Conservation (phyloP, 1,140 invertebrate genomes). For the Sarcophaga bullata region DNA sequence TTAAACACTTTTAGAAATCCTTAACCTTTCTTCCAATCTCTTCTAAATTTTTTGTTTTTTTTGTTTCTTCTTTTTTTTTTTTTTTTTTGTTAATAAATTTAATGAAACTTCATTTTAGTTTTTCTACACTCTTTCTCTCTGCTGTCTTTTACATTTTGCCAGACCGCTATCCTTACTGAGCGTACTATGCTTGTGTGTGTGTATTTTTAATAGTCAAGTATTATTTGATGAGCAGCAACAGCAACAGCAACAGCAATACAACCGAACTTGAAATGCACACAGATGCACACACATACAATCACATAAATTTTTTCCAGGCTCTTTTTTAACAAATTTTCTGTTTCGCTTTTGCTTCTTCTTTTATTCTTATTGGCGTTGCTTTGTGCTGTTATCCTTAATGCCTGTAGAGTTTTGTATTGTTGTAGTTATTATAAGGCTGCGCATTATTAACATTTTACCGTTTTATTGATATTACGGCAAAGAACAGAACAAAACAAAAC, state of each 20-base stretch:
- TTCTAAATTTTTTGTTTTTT: background rate
- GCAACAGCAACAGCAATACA: background rate
- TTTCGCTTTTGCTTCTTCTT: too few relatives aligned
- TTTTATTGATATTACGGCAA: background rate
- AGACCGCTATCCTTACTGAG: slow-evolving; percentile 33
- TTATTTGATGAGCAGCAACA: background rate
- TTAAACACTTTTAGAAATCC: background rate
- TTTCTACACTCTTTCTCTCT: background rate
- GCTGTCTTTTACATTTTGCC: background rate
- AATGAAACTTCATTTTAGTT: too few relatives aligned
- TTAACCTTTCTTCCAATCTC: too few relatives aligned
- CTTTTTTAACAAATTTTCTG: too few relatives aligned
- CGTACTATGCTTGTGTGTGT: slow-evolving; percentile 10
- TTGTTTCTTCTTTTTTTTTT: background rate
- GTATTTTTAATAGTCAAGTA: background rate
- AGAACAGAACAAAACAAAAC: background rate
- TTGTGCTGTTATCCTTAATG: background rate
- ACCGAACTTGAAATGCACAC: background rate
- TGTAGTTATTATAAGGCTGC: background rate
- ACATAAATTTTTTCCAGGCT: background rate
- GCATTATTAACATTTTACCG: background rate
- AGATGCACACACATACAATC: background rate
- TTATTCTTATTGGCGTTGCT: background rate
- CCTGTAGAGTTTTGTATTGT: background rate
- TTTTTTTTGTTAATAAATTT: background rate